phyloP scores from a whole-genome alignment of 2,113 vertebrate genomes.

The Henicopernis longicauda region DNA sequence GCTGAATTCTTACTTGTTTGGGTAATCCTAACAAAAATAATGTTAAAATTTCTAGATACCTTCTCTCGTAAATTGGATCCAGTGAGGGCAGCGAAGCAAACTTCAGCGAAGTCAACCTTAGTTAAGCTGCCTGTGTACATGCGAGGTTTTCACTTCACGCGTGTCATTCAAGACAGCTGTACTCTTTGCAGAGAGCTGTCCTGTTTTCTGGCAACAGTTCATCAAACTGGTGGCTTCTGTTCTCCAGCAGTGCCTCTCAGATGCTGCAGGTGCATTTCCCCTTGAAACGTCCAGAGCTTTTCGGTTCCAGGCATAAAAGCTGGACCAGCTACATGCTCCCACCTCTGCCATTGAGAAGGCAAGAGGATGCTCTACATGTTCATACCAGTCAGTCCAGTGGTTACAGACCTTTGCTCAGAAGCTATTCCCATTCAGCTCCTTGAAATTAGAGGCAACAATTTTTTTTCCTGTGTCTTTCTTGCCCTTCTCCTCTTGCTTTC shows the following conservation, averaged over 20 bases:
- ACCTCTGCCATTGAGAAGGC: background rate
- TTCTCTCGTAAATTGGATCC: background rate
- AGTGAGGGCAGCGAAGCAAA: background rate
- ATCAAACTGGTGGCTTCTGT: background rate
- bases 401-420: background rate
- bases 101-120: background rate
- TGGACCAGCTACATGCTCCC: accelerated
- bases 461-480: background rate
- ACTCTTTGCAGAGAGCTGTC: background rate
- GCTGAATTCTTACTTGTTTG: background rate
- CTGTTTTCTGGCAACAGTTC: background rate
- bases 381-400: background rate
- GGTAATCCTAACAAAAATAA: background rate
- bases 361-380: background rate
- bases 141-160: accelerated
- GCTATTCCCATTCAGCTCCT: background rate
- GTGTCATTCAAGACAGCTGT: background rate
- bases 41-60: background rate
- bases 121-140: accelerated
- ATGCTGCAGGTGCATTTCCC: background rate
- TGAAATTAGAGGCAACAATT: background rate
- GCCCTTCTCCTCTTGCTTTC: background rate
- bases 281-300: background rate
- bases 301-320: background rate
- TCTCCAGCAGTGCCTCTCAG: background rate